Percentiles rank a stretch among this genome's conserved stretches.
Conservation (phyloP, 1,140 invertebrate genomes). For the Tetramorium simillimum region DNA sequence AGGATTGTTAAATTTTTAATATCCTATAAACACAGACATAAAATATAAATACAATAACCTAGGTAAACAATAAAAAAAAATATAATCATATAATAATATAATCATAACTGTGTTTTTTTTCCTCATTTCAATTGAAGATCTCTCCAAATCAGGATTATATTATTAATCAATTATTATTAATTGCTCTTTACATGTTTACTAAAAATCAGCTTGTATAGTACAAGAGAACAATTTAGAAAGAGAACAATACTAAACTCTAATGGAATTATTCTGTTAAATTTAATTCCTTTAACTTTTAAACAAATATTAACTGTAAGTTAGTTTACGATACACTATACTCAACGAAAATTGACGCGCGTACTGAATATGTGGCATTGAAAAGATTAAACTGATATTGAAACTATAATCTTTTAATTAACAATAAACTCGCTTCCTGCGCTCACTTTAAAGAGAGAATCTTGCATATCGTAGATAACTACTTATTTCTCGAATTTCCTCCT, state of each 20-base stretch:
- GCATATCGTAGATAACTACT: constrained; percentile 21
- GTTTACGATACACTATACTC: background rate
- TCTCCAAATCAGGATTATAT: background rate
- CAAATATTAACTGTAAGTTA: background rate
- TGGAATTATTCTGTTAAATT: background rate
- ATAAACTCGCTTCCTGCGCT: background rate
- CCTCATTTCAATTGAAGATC: background rate
- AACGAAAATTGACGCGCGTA: background rate
- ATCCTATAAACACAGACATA: background rate
- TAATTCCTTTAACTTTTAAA: background rate
- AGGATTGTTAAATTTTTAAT: background rate
- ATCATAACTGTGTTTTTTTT: background rate
- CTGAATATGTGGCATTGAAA: background rate
- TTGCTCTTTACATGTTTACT: background rate
- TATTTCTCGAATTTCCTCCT: constrained; percentile 6
- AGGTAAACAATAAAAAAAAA: background rate
- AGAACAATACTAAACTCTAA: background rate
- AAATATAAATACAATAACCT: background rate
- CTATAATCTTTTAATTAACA: constrained; percentile 7
- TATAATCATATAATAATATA: too few relatives aligned
- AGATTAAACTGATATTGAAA: constrained; percentile 19
- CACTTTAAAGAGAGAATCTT: background rate
- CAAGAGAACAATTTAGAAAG: background rate
- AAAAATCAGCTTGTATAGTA: background rate
- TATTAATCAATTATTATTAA: background rate